These are phyloP conservation scores for Cacatua alba DNA, from an alignment of 2,113 vertebrate species.

Conservation along the genomic window DNA sequence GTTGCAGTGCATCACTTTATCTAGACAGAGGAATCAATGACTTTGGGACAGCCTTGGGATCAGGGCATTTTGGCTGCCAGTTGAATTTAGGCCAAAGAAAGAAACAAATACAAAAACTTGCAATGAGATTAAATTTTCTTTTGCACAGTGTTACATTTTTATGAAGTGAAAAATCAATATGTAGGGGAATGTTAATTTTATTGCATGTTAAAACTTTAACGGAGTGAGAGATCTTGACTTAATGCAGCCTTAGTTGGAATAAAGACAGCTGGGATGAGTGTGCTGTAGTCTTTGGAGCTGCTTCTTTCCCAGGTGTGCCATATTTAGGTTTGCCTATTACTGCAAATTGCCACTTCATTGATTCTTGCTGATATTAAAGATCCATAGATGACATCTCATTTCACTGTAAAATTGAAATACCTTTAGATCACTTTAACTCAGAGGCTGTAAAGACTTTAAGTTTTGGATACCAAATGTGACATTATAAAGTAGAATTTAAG, in stretches of 20 bases:
- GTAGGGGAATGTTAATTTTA: conserved; percentile 66
- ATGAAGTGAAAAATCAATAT: conserved; percentile 70
- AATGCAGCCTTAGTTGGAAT: conserved; percentile 4
- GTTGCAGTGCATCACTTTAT: background rate
- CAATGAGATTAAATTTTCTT: conserved; percentile 35
- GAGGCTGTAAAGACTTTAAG: conserved; percentile 13
- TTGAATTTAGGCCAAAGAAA: conserved; percentile 10
- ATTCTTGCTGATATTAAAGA: conserved; percentile 55
- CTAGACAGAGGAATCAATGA: background rate
- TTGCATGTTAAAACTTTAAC: conserved; percentile 24
- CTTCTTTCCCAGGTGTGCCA: conserved; percentile 56
- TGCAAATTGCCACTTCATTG: conserved; percentile 56
- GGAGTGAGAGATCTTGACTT: background rate
- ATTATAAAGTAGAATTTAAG: conserved; percentile 20
- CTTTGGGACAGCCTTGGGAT: background rate
- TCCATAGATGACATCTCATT: conserved; percentile 57
- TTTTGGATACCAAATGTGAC: background rate
- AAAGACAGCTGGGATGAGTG: background rate
- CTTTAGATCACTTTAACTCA: conserved; percentile 20
- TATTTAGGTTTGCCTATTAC: conserved; percentile 62
- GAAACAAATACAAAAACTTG: conserved; percentile 15
- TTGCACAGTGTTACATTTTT: conserved; percentile 46
- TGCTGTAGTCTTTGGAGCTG: background rate
- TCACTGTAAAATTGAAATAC: conserved; percentile 52
- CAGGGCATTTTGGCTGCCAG: background rate